Base-by-base conservation (phyloP, 1,140 invertebrate species). In the Venustaconcha ellipsiformis region DNA sequence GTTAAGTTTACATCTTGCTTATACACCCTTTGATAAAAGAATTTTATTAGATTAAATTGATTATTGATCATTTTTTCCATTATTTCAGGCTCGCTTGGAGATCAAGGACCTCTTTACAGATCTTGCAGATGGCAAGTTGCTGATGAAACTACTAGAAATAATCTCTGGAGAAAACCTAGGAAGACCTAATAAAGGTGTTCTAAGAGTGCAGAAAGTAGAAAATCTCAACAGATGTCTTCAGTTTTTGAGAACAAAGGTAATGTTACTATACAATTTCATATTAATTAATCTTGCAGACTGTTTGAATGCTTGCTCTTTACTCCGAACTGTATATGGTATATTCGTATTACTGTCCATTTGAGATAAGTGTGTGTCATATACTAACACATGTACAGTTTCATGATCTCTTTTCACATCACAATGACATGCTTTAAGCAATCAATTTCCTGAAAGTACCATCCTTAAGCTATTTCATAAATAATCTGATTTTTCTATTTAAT, bases 181-280 rank as follows among this genome's bases (percentile, higher is more conserved):
- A 58, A 95, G 97, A 83, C 97, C 98, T 73, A 99, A 99, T 92
- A 96, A 95, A 88, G 98, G 98, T 26, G 93, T 95, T 77, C 98
- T 99, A 95, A 92, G 98, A 83, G 98, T 99, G 37, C 98, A 99
- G 91, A 99, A 99, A 92, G 96, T 99, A 60, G 98, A 99, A 92
- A 99, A 99, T 91, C 96, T 99, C 81, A 99, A 99, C 92, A 99
- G 98, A 91, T 97, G 96, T 87, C 92, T 99, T 81, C 96, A 96
- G 80, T 99, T 99, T 91, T 92, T 99, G 66, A 97, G 98, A 89
- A 98, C 97, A 67, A 98, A 99, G 94, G 97, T 97, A 82, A 64
- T 58, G 23, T 37, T 23, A 57, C 26, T 20, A 20, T 23, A 64
- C 11, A 6, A 6, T 48, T 48, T 48, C 6, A 48, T 11, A 48